Conservation (phyloP, 2,888 invertebrate genomes). For the Drosophila cognata region DNA sequence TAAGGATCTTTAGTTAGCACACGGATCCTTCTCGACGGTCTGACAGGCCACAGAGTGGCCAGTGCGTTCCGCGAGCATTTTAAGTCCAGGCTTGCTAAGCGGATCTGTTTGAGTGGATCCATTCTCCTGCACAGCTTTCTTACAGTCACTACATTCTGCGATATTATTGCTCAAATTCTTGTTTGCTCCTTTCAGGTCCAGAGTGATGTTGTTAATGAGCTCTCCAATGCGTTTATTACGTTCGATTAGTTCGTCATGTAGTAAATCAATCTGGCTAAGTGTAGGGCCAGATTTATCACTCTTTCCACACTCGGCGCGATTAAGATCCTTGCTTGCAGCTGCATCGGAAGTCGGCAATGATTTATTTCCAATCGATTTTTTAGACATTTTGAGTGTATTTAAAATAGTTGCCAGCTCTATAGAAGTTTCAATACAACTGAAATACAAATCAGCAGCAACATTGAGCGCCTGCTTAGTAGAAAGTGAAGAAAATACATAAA, state of each 20-base stretch:
- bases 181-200: not conserved
- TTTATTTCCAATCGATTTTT: not conserved
- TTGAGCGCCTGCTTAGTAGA: slow-evolving; percentile 5
- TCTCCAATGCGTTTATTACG: slow-evolving; percentile 36
- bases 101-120: slow-evolving; percentile 35
- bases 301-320: not conserved
- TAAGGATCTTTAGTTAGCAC: slow-evolving; percentile 2
- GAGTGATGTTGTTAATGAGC: slow-evolving; percentile 21
- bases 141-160: not conserved
- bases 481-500: not conserved
- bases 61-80: slow-evolving; percentile 28
- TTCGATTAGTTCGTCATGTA: slow-evolving; percentile 35
- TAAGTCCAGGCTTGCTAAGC: slow-evolving; percentile 14
- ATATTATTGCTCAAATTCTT: not conserved
- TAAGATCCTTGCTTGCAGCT: not conserved
- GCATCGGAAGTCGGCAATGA: not conserved
- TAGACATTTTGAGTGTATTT: slow-evolving; percentile 32
- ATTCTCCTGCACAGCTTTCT: slow-evolving; percentile 4
- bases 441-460: not conserved
- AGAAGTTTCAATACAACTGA: not conserved
- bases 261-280: not conserved
- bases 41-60: slow-evolving; percentile 37
- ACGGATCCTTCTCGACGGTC: slow-evolving; percentile 21
- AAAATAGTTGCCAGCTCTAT: not conserved
- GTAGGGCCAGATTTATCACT: not conserved